Percentiles rank a stretch among this genome's conserved stretches.
phyloP scores from a whole-genome alignment of 1,140 invertebrate genomes.

The Scaptomyza hsui region DNA sequence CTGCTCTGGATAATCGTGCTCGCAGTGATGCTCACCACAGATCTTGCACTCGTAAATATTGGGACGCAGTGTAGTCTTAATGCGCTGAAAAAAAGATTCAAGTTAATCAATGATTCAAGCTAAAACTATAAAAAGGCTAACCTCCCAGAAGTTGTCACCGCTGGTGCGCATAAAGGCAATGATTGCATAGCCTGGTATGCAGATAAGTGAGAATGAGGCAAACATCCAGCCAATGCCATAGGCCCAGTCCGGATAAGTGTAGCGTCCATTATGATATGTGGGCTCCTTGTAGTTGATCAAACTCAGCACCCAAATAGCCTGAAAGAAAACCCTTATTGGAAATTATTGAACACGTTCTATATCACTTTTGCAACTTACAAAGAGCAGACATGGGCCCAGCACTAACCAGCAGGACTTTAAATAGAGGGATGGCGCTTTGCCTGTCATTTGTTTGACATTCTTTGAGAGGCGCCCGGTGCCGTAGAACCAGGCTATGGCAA shows the following conservation, averaged over 20 bases:
- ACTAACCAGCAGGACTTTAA: conserved; percentile 94
- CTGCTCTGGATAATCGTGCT: conserved; percentile 83
- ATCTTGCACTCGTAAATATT: conserved; percentile 86
- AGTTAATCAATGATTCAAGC: not conserved
- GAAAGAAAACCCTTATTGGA: conserved; percentile 54
- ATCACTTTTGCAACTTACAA: conserved; percentile 86
- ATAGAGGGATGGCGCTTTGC: conserved; percentile 90
- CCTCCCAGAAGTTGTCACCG: conserved; percentile 89
- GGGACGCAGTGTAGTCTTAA: conserved; percentile 85
- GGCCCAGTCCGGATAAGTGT: conserved; percentile 93
- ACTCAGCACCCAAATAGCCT: conserved; percentile 94
- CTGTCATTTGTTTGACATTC: conserved; percentile 95
- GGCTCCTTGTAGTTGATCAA: conserved; percentile 94
- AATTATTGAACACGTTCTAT: not conserved
- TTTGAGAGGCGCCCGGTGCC: conserved; percentile 91
- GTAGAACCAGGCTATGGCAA: conserved; percentile 96
- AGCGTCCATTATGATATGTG: conserved; percentile 90
- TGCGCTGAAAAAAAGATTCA: conserved; percentile 83
- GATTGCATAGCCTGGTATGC: conserved; percentile 92
- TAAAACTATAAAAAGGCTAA: conserved; percentile 77
- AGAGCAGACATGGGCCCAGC: conserved; percentile 91
- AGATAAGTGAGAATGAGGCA: conserved; percentile 91
- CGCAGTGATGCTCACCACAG: conserved; percentile 85
- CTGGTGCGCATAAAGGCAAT: conserved; percentile 89
- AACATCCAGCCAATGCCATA: conserved; percentile 94